phyloP scores from a whole-genome alignment of 2,888 invertebrate genomes.

The Eristalis intricaria region DNA sequence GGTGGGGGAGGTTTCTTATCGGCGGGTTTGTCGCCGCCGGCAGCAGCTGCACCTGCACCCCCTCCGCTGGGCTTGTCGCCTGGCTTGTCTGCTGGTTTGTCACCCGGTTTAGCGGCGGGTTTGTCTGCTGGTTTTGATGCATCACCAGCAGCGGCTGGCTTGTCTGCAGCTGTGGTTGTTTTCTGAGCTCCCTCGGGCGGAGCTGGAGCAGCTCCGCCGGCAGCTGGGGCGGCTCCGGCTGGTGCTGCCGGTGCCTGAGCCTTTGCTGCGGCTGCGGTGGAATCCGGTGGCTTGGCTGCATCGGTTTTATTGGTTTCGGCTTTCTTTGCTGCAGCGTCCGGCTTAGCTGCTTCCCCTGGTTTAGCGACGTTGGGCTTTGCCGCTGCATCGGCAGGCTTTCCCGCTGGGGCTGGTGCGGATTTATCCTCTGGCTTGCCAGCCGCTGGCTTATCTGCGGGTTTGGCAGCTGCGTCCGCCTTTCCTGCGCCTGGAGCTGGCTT shows the following conservation, averaged over 20 bases:
- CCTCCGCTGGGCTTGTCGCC: slow-evolving; percentile 58
- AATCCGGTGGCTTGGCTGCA: slow-evolving; percentile 74
- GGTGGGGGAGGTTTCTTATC: slow-evolving; percentile 76
- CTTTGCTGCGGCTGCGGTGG: slow-evolving; percentile 74
- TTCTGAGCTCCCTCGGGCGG: slow-evolving; percentile 73
- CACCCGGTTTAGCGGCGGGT: slow-evolving; percentile 72
- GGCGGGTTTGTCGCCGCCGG: slow-evolving; percentile 74
- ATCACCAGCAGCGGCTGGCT: slow-evolving; percentile 74
- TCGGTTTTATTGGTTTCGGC: slow-evolving; percentile 76
- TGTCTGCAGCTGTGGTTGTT: slow-evolving; percentile 74
- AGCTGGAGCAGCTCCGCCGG: slow-evolving; percentile 77
- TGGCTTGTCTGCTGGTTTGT: slow-evolving; percentile 73
- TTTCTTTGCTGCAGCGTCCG: slow-evolving; percentile 77
- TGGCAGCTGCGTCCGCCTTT: slow-evolving; percentile 3
- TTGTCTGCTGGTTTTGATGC: slow-evolving; percentile 69
- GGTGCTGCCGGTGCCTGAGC: slow-evolving; percentile 74
- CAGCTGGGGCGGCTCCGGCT: slow-evolving; percentile 80
- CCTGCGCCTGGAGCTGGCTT: slow-evolving; percentile 52
- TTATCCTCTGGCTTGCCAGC: slow-evolving; percentile 55
- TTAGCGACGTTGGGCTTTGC: slow-evolving; percentile 77
- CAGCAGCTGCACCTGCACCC: slow-evolving; percentile 26
- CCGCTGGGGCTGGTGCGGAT: slow-evolving; percentile 74
- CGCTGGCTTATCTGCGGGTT: slow-evolving; percentile 53
- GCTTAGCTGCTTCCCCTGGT: slow-evolving; percentile 76
- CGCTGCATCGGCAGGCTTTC: slow-evolving; percentile 75